A percentile compares a stretch with the other conserved stretches of the same genome.
phyloP scores from a whole-genome alignment of 2,888 invertebrate genomes.

The Drosophila ustulata region DNA sequence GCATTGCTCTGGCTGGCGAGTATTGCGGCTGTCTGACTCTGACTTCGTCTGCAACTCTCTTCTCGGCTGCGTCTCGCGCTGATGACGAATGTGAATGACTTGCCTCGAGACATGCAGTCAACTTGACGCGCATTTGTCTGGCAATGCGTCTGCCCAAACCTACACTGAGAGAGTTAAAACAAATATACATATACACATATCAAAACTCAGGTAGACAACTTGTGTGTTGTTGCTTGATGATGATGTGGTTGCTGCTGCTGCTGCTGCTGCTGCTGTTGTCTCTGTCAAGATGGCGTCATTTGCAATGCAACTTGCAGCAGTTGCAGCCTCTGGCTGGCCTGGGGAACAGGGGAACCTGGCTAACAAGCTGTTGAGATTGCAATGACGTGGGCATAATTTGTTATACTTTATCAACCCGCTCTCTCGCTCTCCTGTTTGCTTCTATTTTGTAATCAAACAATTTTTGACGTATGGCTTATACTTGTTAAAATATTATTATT shows the following conservation, averaged over 20 bases:
- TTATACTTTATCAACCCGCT: constrained; percentile 64
- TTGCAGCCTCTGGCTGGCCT: constrained; percentile 35
- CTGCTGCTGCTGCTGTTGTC: constrained; percentile 47
- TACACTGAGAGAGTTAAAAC: constrained; percentile 43
- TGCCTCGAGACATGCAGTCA: constrained; percentile 79
- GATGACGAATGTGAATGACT: constrained; percentile 82
- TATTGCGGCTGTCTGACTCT: constrained; percentile 47
- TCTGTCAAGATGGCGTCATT: constrained; percentile 76
- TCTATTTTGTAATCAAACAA: constrained; percentile 32
- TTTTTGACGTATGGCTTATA: constrained; percentile 28
- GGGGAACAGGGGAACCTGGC: constrained; percentile 23
- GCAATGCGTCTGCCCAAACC: constrained; percentile 75
- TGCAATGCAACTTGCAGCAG: constrained; percentile 55
- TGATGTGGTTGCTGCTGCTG: constrained; percentile 40
- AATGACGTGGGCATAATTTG: constrained; percentile 75
- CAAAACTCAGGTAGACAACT: constrained; percentile 43
- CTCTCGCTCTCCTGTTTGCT: constrained; percentile 17
- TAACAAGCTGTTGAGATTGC: constrained; percentile 78
- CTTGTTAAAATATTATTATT: neutral
- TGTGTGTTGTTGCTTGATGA: constrained; percentile 32
- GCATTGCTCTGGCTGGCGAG: constrained; percentile 20
- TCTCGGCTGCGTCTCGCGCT: constrained; percentile 44
- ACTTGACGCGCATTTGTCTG: constrained; percentile 81
- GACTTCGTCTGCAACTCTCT: constrained; percentile 11
- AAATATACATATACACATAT: constrained; percentile 32